Percentiles rank a stretch among this genome's conserved stretches.
Evolutionary conservation across 2,797 vertebrate genomes (phyloP).

Genomic region (Serranus cabrilla): DNA sequence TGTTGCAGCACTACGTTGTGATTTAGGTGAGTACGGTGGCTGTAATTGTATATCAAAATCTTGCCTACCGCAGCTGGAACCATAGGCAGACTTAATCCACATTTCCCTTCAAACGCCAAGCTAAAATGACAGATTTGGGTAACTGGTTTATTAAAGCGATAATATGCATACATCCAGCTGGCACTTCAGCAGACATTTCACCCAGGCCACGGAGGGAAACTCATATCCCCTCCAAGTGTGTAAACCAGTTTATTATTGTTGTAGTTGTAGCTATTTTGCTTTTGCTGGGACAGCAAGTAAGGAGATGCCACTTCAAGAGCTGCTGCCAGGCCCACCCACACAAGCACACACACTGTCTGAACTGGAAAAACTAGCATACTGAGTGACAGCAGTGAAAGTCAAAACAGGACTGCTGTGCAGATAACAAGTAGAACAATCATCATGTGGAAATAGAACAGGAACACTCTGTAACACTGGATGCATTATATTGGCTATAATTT

Average conservation of each 20-base stretch:
- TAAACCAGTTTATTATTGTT: constrained; percentile 26
- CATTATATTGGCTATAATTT: constrained; percentile 17
- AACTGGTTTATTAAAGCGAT: constrained; percentile 42
- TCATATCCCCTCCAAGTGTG: not conserved
- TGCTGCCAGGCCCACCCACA: constrained; percentile 14
- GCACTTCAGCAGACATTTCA: constrained; percentile 28
- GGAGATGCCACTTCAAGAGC: constrained; percentile 20
- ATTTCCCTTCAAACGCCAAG: constrained; percentile 20
- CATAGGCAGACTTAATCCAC: constrained; percentile 3
- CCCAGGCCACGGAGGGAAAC: not conserved
- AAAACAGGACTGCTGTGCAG: not conserved
- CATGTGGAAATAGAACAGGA: constrained; percentile 12
- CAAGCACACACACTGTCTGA: not conserved
- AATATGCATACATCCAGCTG: constrained; percentile 11
- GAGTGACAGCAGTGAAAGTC: constrained; percentile 22
- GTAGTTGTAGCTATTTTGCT: constrained; percentile 22
- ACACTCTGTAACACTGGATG: not conserved
- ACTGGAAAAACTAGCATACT: not conserved
- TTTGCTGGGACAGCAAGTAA: constrained; percentile 1
- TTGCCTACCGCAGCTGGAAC: constrained; percentile 26
- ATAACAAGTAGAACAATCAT: constrained; percentile 14
- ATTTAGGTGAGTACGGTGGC: constrained; percentile 24
- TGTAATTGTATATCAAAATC: constrained; percentile 32
- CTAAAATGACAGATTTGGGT: constrained; percentile 29
- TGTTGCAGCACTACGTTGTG: constrained; percentile 12